phyloP scores from a whole-genome alignment of 1,140 invertebrate genomes.

The Asbolus verrucosus region DNA sequence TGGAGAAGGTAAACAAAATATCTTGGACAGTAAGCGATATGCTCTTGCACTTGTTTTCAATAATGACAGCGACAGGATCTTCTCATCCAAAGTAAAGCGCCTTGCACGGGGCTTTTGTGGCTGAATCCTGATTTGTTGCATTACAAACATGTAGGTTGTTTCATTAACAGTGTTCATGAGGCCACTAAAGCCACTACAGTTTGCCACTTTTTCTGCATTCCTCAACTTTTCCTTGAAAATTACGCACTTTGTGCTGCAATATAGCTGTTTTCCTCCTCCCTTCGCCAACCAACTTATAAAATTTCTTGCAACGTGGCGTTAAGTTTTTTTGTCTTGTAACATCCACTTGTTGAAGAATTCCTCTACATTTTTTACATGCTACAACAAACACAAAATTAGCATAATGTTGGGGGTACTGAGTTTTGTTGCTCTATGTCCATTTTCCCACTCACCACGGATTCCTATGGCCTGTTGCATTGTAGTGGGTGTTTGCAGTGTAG shows the following conservation, averaged over 20 bases:
- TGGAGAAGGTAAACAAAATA: no score
- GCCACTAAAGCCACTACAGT: background rate
- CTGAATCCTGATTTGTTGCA: background rate
- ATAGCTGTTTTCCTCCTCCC: background rate
- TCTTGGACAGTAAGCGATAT: no score
- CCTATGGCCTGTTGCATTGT: no score
- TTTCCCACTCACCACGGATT: no score
- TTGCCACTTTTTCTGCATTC: conserved; percentile 12
- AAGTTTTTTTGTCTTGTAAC: conserved; percentile 19
- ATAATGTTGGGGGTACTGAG: no score
- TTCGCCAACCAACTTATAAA: background rate
- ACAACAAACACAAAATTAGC: no score
- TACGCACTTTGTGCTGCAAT: conserved; percentile 15
- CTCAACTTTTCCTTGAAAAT: background rate
- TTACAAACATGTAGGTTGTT: no score
- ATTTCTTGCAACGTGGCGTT: conserved; percentile 35
- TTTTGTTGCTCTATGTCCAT: no score
- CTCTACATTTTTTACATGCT: no score
- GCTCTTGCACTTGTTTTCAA: conserved; percentile 42
- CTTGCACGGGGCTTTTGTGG: background rate
- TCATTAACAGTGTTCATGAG: background rate
- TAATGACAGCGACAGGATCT: background rate
- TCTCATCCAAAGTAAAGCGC: no score
- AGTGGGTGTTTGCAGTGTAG: no score
- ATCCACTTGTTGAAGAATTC: conserved; percentile 27